Conservation (phyloP, 2,113 vertebrate species). For the Rhombomys opimus region DNA sequence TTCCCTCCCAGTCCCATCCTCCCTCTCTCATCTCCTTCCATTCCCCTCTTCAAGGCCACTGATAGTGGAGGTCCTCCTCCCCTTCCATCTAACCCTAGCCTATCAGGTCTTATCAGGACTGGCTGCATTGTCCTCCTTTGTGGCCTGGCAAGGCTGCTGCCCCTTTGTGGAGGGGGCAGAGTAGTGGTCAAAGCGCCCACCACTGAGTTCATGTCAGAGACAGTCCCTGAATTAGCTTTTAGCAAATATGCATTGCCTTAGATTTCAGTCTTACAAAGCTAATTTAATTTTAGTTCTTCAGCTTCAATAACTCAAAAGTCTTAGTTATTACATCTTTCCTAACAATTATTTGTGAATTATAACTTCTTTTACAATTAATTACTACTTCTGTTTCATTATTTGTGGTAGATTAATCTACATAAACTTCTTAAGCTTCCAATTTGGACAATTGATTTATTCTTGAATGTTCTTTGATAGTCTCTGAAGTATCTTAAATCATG, state of each 20-base stretch:
- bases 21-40: too few relatives aligned
- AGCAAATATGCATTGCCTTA: neutral
- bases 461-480: neutral
- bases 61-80: too few relatives aligned
- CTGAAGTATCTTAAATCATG: neutral
- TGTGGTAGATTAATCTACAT: neutral
- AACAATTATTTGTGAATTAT: constrained; percentile 40
- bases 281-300: neutral
- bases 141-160: too few relatives aligned
- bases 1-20: too few relatives aligned
- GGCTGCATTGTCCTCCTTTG: too few relatives aligned
- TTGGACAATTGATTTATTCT: neutral
- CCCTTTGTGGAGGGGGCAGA: too few relatives aligned
- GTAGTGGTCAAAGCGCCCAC: too few relatives aligned
- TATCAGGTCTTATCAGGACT: too few relatives aligned
- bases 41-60: too few relatives aligned
- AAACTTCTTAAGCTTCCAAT: neutral
- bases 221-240: neutral
- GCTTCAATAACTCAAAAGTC: neutral
- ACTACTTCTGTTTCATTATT: neutral
- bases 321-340: neutral
- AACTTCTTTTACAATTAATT: neutral
- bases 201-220: too few relatives aligned
- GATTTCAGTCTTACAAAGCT: neutral
- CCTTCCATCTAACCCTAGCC: too few relatives aligned